These are phyloP conservation scores for Drosophila varians DNA, from an alignment of 1,140 invertebrate species.

Conservation along the genomic window DNA sequence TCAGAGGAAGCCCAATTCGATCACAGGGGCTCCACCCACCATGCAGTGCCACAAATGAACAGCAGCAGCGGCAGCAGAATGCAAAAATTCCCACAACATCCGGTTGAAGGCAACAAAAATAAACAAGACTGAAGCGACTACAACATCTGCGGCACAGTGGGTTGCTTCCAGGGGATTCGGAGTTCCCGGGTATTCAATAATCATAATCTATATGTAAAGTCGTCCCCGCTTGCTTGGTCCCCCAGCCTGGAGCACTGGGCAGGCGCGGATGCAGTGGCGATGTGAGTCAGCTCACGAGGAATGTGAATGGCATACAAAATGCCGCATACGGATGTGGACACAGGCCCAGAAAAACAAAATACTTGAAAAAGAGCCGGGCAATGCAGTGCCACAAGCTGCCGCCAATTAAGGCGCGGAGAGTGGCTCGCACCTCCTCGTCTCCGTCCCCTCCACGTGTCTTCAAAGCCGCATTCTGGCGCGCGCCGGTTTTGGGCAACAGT, in stretches of 20 bases:
- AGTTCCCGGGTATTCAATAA: too few species aligned
- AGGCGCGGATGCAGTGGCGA: constrained; percentile 24
- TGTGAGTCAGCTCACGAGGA: constrained; percentile 69
- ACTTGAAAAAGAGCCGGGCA: constrained; percentile 18
- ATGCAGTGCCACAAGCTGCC: constrained; percentile 1
- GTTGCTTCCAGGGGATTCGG: not conserved
- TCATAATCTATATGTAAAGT: too few species aligned
- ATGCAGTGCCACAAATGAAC: not conserved
- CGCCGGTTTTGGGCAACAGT: constrained; percentile 50
- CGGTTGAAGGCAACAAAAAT: constrained; percentile 54
- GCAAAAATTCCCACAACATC: constrained; percentile 81
- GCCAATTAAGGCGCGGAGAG: constrained; percentile 3
- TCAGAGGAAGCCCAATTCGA: not conserved
- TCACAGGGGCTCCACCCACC: constrained; percentile 14
- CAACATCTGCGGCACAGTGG: constrained; percentile 50
- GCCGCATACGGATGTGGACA: constrained; percentile 64
- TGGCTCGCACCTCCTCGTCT: not conserved
- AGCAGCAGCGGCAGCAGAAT: constrained; percentile 45
- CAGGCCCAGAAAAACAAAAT: constrained; percentile 44
- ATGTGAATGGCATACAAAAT: constrained; percentile 81
- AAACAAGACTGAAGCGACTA: constrained; percentile 29
- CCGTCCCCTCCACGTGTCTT: constrained; percentile 44
- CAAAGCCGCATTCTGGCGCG: constrained; percentile 67
- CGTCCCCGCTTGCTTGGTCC: too few species aligned
- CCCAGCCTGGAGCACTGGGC: constrained; percentile 18